Conservation (phyloP, 1,140 invertebrate genomes). For the Cephus cinctus region DNA sequence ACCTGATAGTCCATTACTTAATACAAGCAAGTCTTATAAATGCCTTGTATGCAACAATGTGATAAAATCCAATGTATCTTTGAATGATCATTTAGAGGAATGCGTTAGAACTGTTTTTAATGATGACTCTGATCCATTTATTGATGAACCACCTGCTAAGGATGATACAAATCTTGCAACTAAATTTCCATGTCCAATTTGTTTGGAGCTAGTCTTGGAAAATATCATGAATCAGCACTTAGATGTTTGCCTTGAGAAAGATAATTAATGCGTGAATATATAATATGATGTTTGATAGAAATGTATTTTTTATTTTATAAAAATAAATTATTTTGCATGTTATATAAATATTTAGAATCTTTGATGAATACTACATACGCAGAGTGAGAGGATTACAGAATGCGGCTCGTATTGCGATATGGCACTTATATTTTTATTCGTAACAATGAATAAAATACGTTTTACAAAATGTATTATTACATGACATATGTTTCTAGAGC, state of each 20-base stretch:
- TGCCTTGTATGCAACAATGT: conserved; percentile 66
- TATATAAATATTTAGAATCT: too few relatives aligned
- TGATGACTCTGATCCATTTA: conserved; percentile 26
- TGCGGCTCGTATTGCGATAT: too few relatives aligned
- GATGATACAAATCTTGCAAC: conserved; percentile 11
- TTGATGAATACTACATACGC: too few relatives aligned
- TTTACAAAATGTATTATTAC: too few relatives aligned
- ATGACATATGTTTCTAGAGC: too few relatives aligned
- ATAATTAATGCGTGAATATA: neutral
- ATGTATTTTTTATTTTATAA: neutral
- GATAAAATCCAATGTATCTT: conserved; percentile 47
- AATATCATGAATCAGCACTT: conserved; percentile 47
- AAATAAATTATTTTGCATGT: neutral
- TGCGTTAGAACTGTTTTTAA: conserved; percentile 55
- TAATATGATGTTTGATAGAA: conserved; percentile 1
- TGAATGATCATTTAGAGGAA: conserved; percentile 66
- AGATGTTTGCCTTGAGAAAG: conserved; percentile 37
- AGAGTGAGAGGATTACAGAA: too few relatives aligned
- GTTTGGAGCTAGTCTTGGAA: conserved; percentile 37
- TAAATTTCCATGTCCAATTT: conserved; percentile 47
- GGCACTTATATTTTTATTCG: too few relatives aligned
- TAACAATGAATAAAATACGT: too few relatives aligned
- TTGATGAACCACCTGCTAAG: conserved; percentile 15
- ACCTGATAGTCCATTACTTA: neutral
- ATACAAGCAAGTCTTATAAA: conserved; percentile 25